A percentile compares a stretch with the other conserved stretches of the same genome.
These are phyloP conservation scores for Palythoa grandiflora DNA, from an alignment of 92 coral and sea anemone species.

Conservation along the genomic window DNA sequence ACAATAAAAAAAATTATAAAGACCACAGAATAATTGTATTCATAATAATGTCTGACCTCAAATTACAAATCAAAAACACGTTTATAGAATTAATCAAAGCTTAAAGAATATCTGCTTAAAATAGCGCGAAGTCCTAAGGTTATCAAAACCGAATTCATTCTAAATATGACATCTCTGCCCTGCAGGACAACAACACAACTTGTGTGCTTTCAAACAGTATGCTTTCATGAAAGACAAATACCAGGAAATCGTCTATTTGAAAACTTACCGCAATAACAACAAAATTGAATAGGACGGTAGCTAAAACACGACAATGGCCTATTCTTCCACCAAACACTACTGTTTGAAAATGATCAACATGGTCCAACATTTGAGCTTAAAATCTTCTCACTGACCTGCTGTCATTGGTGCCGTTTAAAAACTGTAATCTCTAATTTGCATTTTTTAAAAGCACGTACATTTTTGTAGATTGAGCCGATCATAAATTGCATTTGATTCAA, in stretches of 20 bases:
- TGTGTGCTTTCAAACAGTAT: not conserved
- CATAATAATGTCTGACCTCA: too few species aligned
- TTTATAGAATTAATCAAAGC: too few species aligned
- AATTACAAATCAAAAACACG: too few species aligned
- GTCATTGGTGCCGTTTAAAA: too few species aligned
- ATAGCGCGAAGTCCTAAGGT: not conserved
- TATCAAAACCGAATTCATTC: not conserved
- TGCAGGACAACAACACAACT: not conserved
- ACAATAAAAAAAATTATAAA: too few species aligned
- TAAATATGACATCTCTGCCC: not conserved
- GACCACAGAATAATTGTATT: too few species aligned
- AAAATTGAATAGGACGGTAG: too few species aligned
- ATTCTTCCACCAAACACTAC: conserved; percentile 7
- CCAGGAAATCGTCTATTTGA: conserved; percentile 6
- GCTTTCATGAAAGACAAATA: not conserved
- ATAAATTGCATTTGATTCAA: not conserved
- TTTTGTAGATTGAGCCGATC: not conserved
- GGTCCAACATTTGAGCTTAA: not conserved
- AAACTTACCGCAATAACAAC: conserved; percentile 4
- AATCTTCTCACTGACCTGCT: not conserved
- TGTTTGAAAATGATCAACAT: not conserved
- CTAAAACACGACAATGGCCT: not conserved
- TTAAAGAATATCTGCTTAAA: too few species aligned
- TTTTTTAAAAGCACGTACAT: too few species aligned
- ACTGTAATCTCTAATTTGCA: too few species aligned